These are phyloP conservation scores for Nautilus pompilius DNA, from an alignment of 1,140 invertebrate species.

Conservation along the genomic window DNA sequence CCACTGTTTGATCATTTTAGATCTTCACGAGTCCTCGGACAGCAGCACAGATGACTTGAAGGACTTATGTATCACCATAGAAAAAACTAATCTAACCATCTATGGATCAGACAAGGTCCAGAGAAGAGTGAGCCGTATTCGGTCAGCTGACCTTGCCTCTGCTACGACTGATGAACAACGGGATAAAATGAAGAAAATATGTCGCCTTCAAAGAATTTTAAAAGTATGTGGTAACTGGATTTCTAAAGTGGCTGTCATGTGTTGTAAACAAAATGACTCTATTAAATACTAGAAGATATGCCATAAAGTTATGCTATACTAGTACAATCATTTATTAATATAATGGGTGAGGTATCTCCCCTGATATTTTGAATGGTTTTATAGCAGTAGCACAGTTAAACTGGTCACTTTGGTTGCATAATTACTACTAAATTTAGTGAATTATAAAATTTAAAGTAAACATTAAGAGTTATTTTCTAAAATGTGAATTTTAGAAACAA, in stretches of 20 bases:
- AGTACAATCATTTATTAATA: neutral
- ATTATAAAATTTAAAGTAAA: too few relatives aligned
- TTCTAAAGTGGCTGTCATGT: neutral
- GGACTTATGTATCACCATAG: conserved; percentile 27
- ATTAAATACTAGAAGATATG: neutral
- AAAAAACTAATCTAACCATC: conserved; percentile 33
- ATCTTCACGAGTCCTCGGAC: too few relatives aligned
- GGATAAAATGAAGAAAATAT: conserved; percentile 30
- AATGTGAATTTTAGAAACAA: too few relatives aligned
- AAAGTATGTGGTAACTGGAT: conserved; percentile 23
- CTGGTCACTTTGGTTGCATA: too few relatives aligned
- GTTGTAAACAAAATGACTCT: neutral
- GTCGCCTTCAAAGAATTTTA: conserved; percentile 38
- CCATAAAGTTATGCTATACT: neutral
- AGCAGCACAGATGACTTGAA: conserved; percentile 31
- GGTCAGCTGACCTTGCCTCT: conserved; percentile 6
- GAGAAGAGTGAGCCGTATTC: conserved; percentile 28
- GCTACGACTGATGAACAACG: conserved; percentile 13
- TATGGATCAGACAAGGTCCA: conserved; percentile 37
- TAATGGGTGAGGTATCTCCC: neutral
- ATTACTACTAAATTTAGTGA: too few relatives aligned
- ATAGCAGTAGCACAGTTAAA: too few relatives aligned
- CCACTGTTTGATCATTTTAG: too few relatives aligned
- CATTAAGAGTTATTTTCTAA: too few relatives aligned
- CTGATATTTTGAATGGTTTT: neutral